Conservation (phyloP, 2,113 vertebrate species). For the Halichoeres trimaculatus region DNA sequence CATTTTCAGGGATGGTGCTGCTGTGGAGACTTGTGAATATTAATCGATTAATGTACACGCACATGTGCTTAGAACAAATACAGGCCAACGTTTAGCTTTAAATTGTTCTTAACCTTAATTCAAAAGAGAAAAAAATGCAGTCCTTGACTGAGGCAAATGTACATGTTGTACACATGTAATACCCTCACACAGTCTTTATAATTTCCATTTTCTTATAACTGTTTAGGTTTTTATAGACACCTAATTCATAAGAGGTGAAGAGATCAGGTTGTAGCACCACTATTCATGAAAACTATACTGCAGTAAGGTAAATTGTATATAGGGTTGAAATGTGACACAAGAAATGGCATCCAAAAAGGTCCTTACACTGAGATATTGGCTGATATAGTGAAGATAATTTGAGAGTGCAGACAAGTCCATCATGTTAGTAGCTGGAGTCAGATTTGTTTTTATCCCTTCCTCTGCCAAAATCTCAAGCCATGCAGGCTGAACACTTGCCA, state of each 20-base stretch:
- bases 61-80: slow-evolving; percentile 5
- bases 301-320: too few species aligned
- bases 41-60: not conserved
- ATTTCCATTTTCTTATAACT: not conserved
- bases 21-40: slow-evolving; percentile 27
- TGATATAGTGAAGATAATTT: not conserved
- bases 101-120: slow-evolving; percentile 13
- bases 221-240: too few species aligned
- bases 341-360: too few species aligned
- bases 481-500: slow-evolving; percentile 1
- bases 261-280: too few species aligned
- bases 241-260: too few species aligned
- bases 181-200: not conserved
- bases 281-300: too few species aligned
- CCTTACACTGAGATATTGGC: not conserved
- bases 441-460: not conserved
- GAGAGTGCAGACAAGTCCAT: not conserved
- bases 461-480: slow-evolving; percentile 4
- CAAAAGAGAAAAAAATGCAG: not conserved
- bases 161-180: not conserved
- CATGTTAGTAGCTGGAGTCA: not conserved
- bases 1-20: not conserved
- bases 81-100: slow-evolving; percentile 1
- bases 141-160: not conserved
- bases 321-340: too few species aligned